Evolutionary conservation across 2,888 invertebrate species (phyloP).

Genomic region (Eustalomyia histrio): DNA sequence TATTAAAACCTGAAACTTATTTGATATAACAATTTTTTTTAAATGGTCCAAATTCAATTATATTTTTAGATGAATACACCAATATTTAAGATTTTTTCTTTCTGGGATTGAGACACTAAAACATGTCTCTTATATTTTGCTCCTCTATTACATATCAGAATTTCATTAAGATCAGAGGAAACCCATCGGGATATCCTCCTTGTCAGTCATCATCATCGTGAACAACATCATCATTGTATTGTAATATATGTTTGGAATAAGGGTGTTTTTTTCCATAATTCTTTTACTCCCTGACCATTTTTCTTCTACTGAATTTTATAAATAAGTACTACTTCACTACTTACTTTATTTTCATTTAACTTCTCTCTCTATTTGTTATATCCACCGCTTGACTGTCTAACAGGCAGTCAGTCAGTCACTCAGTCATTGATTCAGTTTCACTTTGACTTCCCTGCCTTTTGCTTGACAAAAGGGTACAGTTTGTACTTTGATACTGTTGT

Average conservation of each 20-base stretch:
- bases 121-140: no score
- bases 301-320: conserved; percentile 52
- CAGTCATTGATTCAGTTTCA: conserved; percentile 66
- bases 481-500: conserved; percentile 78
- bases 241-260: conserved; percentile 40
- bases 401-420: conserved; percentile 53
- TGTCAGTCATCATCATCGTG: conserved; percentile 27
- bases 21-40: no score
- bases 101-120: no score
- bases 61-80: no score
- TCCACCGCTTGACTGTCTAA: conserved; percentile 31
- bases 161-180: no score
- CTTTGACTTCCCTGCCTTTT: conserved; percentile 64
- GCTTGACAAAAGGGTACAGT: conserved; percentile 72
- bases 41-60: no score
- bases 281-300: conserved; percentile 64
- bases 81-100: no score
- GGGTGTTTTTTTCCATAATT: conserved; percentile 59
- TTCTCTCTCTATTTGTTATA: conserved; percentile 12
- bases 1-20: no score
- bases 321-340: conserved; percentile 54
- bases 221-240: conserved; percentile 24
- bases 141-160: no score
- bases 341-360: conserved; percentile 44
- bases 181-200: no score